A percentile compares a stretch with the other conserved stretches of the same genome.
Conservation (phyloP, 2,113 vertebrate species). For the Nannospalax galili region DNA sequence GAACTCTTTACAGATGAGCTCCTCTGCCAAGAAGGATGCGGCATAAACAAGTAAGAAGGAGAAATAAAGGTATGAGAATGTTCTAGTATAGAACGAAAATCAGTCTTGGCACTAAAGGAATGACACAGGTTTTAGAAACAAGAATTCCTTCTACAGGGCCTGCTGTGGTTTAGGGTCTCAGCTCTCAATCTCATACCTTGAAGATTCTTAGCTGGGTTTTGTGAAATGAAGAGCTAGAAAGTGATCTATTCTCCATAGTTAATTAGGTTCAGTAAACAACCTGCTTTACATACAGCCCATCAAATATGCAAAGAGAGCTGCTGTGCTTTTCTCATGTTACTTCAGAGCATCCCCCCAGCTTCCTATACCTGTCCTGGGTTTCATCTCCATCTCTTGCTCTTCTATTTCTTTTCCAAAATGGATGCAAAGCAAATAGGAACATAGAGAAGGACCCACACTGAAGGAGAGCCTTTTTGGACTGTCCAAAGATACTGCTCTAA, state of each 20-base stretch:
- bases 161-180: background rate
- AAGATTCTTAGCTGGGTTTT: background rate
- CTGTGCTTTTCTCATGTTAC: background rate
- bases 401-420: background rate
- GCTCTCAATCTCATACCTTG: background rate
- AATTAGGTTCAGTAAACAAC: background rate
- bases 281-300: background rate
- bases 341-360: background rate
- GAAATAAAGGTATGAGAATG: background rate
- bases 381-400: background rate
- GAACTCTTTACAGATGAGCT: background rate
- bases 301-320: slow-evolving; percentile 7
- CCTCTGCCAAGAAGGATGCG: background rate
- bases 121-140: background rate
- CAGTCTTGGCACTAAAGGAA: background rate
- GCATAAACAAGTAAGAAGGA: background rate
- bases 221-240: background rate
- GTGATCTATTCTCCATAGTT: background rate
- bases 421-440: background rate
- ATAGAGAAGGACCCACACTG: background rate
- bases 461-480: background rate
- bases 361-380: background rate
- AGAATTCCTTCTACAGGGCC: background rate
- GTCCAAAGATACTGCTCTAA: background rate
- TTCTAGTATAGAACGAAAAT: background rate